Percentiles rank a stretch among this genome's conserved stretches.
Conservation (phyloP, 2,888 invertebrate genomes). For the Hydropsyche betteni region DNA sequence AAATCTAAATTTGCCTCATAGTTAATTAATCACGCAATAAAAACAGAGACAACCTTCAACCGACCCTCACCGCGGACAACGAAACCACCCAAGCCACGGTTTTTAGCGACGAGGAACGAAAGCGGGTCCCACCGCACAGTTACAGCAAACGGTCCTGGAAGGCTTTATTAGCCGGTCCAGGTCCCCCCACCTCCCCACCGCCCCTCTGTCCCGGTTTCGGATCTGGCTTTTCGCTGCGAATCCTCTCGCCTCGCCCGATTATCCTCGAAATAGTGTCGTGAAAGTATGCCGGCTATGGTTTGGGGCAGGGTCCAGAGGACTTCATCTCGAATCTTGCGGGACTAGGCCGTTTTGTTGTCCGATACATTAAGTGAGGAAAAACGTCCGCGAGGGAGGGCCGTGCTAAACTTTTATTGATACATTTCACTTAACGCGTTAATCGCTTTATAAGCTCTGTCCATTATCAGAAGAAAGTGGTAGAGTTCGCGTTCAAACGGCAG, state of each 20-base stretch:
- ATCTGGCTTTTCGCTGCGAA: background rate
- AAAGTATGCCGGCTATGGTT: constrained; percentile 42
- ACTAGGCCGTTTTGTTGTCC: constrained; percentile 26
- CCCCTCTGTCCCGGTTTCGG: constrained; percentile 16
- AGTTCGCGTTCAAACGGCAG: background rate
- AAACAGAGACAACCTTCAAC: constrained; percentile 25
- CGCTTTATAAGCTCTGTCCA: constrained; percentile 36
- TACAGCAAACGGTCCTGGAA: constrained; percentile 32
- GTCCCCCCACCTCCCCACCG: constrained; percentile 20
- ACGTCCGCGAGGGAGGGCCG: background rate
- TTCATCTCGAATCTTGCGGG: constrained; percentile 34
- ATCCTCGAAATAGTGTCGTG: constrained; percentile 42
- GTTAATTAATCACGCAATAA: constrained; percentile 38
- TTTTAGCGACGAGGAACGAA: background rate
- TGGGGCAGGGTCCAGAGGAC: constrained; percentile 33
- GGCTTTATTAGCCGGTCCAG: constrained; percentile 37
- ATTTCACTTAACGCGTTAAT: constrained; percentile 44
- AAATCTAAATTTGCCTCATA: constrained; percentile 5
- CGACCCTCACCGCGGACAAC: background rate
- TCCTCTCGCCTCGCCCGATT: constrained; percentile 38
- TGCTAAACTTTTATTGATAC: constrained; percentile 42
- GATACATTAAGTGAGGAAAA: constrained; percentile 25
- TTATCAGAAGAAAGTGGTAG: constrained; percentile 4
- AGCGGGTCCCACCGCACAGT: constrained; percentile 28
- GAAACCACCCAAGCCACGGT: background rate